A percentile compares a stretch with the other conserved stretches of the same genome.
Evolutionary conservation across 2,888 invertebrate species (phyloP).

Genomic region (Anaspis maculata): DNA sequence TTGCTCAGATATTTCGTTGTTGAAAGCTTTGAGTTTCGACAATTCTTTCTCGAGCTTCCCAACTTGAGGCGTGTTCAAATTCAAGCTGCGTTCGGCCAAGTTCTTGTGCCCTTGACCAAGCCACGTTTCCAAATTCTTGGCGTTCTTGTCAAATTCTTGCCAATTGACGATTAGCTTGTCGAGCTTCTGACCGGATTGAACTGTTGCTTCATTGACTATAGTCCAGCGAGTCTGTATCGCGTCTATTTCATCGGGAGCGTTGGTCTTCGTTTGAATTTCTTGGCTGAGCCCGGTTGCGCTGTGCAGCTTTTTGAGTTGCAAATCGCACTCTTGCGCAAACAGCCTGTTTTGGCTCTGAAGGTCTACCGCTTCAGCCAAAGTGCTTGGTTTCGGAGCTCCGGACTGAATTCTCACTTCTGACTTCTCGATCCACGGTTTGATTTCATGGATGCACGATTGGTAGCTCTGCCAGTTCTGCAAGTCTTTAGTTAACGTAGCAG

Average conservation of each 20-base stretch:
- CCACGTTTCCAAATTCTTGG: constrained; percentile 72
- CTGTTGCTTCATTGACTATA: constrained; percentile 71
- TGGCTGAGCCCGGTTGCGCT: constrained; percentile 66
- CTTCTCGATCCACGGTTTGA: constrained; percentile 83
- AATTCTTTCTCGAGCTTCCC: constrained; percentile 70
- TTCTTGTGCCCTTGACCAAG: constrained; percentile 57
- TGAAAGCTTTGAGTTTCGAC: constrained; percentile 67
- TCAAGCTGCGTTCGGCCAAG: constrained; percentile 50
- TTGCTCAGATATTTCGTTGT: constrained; percentile 78
- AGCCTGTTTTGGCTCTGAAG: constrained; percentile 63
- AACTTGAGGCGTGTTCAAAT: constrained; percentile 61
- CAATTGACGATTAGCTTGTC: constrained; percentile 73
- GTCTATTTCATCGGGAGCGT: constrained; percentile 77
- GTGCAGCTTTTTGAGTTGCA: constrained; percentile 65
- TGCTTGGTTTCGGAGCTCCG: constrained; percentile 65
- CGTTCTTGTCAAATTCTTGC: constrained; percentile 73
- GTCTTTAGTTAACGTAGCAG: constrained; percentile 67
- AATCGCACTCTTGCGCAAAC: constrained; percentile 70
- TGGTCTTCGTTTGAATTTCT: constrained; percentile 65
- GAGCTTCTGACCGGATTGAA: constrained; percentile 68
- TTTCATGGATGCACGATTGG: constrained; percentile 66
- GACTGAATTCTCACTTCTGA: constrained; percentile 73
- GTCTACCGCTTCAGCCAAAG: constrained; percentile 72
- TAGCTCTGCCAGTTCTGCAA: constrained; percentile 79
- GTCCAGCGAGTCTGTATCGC: constrained; percentile 76